Evolutionary conservation across 1,140 invertebrate genomes (phyloP), one percentile per base, ranked within the genome.

Genomic region (Oreohelix idahoensis): DNA sequence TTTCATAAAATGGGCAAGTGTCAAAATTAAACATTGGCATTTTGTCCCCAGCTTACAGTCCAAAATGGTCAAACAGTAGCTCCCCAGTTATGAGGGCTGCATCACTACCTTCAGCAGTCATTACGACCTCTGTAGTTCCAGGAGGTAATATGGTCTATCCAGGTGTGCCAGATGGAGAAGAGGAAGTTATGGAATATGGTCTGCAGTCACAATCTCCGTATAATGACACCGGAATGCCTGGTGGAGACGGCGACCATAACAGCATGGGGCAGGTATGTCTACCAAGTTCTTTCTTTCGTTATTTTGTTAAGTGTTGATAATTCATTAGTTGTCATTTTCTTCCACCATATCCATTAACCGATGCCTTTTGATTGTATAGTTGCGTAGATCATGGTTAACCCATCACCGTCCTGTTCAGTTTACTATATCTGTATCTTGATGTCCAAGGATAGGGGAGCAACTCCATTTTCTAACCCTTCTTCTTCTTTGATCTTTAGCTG

Each of bases 71-170:
- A 15, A 32, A 11, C n/a, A 66, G n/a, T 66, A 23, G 29, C 20
- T 66, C 63, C 1, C 29, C 63, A 8, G 63, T 88, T 53, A 88
- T 66, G 63, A 29, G 63, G 63, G 29, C 63, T 66, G 63, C 63
- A 10, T 35, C 63, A 8, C 63, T 66, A 1, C 63, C n/a, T 32
- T 66, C 63, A 35, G 29, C 63, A 66, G 63, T 66, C 63, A 66
- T 66, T 10, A 66, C 63, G 5, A 66, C 63, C n/a, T 66, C 63
- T 13, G 63, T 66, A n/a, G 63, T 89, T 71, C 77, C 85, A 32
- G 87, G 86, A 29, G 81, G 87, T 49, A 86, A 84, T 63, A 89
- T 88, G 86, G 84, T 81, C 15, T 87, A 86, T 73, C 83, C 74
- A 53, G 83, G 73, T 32, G 73, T 49, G 0, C 80, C 66, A 0